A percentile compares a stretch with the other conserved stretches of the same genome.
These are phyloP conservation scores for Luperina testacea DNA, from an alignment of 2,888 invertebrate species.

Conservation along the genomic window DNA sequence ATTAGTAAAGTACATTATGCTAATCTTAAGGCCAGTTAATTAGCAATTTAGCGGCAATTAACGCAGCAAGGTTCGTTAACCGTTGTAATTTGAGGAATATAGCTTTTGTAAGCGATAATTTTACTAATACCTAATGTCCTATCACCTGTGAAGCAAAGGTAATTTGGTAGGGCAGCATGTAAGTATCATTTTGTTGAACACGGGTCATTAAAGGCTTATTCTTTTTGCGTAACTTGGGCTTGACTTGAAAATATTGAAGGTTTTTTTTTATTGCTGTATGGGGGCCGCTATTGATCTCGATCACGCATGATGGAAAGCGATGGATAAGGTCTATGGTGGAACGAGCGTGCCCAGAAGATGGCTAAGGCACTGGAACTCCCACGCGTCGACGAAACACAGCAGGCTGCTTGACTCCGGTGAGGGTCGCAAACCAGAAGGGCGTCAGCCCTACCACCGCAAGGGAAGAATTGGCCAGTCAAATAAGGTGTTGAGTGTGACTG, in stretches of 20 bases:
- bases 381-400: too few relatives aligned
- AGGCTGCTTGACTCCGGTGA: too few relatives aligned
- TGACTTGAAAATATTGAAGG: background rate
- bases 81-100: slow-evolving; percentile 17
- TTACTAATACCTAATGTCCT: slow-evolving; percentile 4
- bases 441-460: too few relatives aligned
- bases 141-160: background rate
- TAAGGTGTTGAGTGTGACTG: too few relatives aligned
- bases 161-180: background rate
- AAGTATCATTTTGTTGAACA: background rate
- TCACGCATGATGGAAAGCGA: too few relatives aligned
- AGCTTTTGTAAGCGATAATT: background rate
- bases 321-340: too few relatives aligned
- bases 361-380: too few relatives aligned
- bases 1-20: slow-evolving; percentile 33
- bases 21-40: slow-evolving; percentile 40
- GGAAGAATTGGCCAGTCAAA: too few relatives aligned
- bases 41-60: slow-evolving; percentile 36
- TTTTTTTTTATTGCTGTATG: too few relatives aligned
- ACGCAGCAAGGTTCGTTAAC: slow-evolving; percentile 12
- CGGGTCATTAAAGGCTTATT: background rate
- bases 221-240: background rate
- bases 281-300: too few relatives aligned
- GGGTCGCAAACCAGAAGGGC: too few relatives aligned
- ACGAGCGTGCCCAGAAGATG: too few relatives aligned